Percentiles rank a stretch among this genome's conserved stretches.
Evolutionary conservation across 2,113 vertebrate species (phyloP).

Genomic region (Otolemur garnettii): DNA sequence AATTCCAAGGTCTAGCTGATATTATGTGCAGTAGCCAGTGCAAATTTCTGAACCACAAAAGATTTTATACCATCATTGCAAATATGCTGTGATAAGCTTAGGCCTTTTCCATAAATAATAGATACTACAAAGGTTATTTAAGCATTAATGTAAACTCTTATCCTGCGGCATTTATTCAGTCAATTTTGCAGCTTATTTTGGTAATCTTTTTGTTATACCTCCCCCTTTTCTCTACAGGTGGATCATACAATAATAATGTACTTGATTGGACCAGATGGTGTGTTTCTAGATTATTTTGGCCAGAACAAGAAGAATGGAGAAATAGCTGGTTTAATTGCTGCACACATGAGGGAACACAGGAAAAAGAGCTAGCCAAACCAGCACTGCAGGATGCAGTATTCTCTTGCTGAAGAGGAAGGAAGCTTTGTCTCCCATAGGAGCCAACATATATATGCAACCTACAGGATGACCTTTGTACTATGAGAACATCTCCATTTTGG

Average conservation of each 20-base stretch:
- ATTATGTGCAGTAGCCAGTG: background rate
- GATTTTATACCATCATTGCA: background rate
- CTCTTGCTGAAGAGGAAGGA: background rate
- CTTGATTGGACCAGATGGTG: conserved; percentile 94
- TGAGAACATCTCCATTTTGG: background rate
- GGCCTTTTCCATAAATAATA: background rate
- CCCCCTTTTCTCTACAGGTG: conserved; percentile 88
- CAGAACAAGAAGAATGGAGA: conserved; percentile 95
- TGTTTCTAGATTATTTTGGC: conserved; percentile 96
- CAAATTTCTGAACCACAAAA: background rate
- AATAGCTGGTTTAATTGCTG: conserved; percentile 91
- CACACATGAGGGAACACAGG: conserved; percentile 92
- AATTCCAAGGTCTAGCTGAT: background rate
- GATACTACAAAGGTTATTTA: background rate
- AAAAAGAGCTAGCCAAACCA: conserved; percentile 82
- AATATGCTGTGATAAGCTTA: background rate
- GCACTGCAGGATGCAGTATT: rapidly evolving
- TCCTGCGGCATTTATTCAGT: background rate
- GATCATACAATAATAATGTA: conserved; percentile 99
- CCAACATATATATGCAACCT: background rate
- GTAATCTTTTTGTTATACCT: background rate
- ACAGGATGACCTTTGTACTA: background rate
- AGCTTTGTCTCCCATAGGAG: conserved; percentile 35
- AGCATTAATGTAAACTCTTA: background rate
- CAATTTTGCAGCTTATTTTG: background rate